Conservation (phyloP, 2,797 vertebrate species). For the Gypaetus barbatus region DNA sequence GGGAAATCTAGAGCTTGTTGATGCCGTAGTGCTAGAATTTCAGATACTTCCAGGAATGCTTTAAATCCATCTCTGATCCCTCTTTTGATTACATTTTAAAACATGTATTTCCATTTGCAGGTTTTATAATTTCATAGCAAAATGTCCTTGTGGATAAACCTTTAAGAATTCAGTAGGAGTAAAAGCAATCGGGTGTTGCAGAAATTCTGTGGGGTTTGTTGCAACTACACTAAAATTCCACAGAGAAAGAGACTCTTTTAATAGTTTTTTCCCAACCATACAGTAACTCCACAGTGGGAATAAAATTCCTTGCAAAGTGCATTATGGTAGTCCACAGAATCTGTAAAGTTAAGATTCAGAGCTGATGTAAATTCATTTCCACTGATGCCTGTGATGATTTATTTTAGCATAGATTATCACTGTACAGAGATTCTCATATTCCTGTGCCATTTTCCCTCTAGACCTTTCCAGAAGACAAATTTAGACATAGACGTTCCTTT, state of each 20-base stretch:
- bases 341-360: background rate
- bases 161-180: background rate
- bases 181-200: background rate
- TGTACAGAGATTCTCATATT: background rate
- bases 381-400: background rate
- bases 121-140: background rate
- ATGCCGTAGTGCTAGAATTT: background rate
- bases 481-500: background rate
- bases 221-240: background rate
- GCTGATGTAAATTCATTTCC: background rate
- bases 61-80: background rate
- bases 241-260: background rate
- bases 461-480: background rate
- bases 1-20: background rate
- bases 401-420: background rate
- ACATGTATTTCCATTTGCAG: background rate
- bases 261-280: background rate
- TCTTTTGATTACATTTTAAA: background rate
- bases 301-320: background rate
- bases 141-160: background rate
- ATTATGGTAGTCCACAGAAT: background rate
- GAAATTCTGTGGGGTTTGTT: background rate
- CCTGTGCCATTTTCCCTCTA: background rate
- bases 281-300: background rate
- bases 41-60: background rate